A percentile compares a stretch with the other conserved stretches of the same genome.
Evolutionary conservation across 2,113 vertebrate genomes (phyloP).

Genomic region (Myodes glareolus): DNA sequence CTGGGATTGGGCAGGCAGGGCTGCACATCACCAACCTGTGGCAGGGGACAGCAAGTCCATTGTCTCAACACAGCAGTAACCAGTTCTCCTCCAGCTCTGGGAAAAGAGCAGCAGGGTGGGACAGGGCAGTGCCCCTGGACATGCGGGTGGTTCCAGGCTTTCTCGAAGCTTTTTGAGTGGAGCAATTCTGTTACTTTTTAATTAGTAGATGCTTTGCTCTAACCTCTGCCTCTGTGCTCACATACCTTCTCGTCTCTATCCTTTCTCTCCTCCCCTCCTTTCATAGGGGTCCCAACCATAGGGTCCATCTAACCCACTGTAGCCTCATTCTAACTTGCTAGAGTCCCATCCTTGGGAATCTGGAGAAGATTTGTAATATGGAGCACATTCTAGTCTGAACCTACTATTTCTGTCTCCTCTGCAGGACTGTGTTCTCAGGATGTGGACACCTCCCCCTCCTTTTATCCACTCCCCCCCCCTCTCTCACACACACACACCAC

Average conservation of each 20-base stretch:
- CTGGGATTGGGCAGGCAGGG: not conserved
- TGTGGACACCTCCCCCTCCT: not conserved
- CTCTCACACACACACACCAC: not conserved
- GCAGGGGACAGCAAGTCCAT: not conserved
- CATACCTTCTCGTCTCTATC: rapidly evolving
- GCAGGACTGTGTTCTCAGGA: not conserved
- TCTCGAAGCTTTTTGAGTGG: too few relatives aligned
- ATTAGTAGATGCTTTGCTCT: rapidly evolving
- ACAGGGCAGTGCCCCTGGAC: too few relatives aligned
- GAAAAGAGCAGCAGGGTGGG: not conserved
- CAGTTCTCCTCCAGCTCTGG: not conserved
- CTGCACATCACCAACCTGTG: not conserved
- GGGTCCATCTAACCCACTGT: not conserved
- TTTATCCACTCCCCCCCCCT: not conserved
- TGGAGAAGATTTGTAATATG: not conserved
- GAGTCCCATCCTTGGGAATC: not conserved
- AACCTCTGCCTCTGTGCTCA: not conserved
- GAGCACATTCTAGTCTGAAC: not conserved
- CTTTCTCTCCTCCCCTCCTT: not conserved
- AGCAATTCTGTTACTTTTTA: not conserved
- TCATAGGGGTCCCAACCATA: not conserved
- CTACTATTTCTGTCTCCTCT: not conserved
- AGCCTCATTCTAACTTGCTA: not conserved
- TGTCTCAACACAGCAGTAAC: rapidly evolving
- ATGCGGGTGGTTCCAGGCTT: not conserved